phyloP scores from a whole-genome alignment of 2,797 vertebrate species.

The Mormyrus hasselquistii region DNA sequence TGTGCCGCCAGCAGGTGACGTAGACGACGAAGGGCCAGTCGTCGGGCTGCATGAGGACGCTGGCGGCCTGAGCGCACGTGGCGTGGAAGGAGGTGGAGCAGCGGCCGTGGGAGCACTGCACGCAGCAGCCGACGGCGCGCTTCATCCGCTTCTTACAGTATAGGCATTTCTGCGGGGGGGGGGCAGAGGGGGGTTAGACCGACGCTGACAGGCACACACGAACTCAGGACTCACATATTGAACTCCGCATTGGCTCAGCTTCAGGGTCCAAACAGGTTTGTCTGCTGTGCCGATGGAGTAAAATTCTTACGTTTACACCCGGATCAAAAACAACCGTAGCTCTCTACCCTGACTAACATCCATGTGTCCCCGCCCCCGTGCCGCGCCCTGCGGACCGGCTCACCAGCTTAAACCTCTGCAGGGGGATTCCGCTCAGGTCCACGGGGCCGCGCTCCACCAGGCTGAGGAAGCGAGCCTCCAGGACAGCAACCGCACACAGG shows the following conservation, averaged over 20 bases:
- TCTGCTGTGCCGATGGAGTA: background rate
- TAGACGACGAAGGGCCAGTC: conserved; percentile 96
- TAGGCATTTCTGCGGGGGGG: conserved; percentile 74
- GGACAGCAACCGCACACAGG: conserved; percentile 87
- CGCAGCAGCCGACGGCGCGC: conserved; percentile 81
- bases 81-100: conserved; percentile 93
- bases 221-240: background rate
- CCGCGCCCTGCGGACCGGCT: conserved; percentile 28
- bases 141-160: conserved; percentile 90
- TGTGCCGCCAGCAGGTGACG: conserved; percentile 90
- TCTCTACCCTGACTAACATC: background rate
- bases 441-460: conserved; percentile 84
- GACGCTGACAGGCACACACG: background rate
- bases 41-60: conserved; percentile 90
- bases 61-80: conserved; percentile 89
- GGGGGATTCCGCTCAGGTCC: conserved; percentile 84
- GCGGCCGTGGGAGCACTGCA: conserved; percentile 93
- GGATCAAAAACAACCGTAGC: background rate
- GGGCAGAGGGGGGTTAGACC: background rate
- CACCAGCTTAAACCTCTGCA: conserved; percentile 91
- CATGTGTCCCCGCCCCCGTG: background rate
- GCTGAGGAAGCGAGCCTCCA: conserved; percentile 92
- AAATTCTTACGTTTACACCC: background rate
- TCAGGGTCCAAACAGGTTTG: background rate
- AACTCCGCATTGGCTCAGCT: background rate